Conservation (phyloP, 2,888 invertebrate species). For the Aphelenchoides bicaudatus region DNA sequence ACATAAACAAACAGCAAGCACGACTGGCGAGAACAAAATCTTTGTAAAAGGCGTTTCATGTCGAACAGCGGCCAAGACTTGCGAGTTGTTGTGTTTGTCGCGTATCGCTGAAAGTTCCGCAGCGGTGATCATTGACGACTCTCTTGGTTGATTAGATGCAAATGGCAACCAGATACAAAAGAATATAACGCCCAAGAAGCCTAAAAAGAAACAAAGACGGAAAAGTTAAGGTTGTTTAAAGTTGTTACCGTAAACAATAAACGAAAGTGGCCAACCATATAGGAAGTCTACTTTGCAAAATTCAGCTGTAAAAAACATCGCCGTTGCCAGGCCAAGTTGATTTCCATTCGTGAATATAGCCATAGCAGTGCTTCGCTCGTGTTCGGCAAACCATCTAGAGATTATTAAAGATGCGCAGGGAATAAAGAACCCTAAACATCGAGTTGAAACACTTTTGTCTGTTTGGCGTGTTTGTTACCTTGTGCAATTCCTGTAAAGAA, state of each 20-base stretch:
- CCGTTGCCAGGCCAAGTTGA: constrained; percentile 46
- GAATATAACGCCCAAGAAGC: constrained; percentile 45
- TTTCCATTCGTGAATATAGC: constrained; percentile 57
- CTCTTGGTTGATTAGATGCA: constrained; percentile 44
- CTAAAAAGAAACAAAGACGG: constrained; percentile 26
- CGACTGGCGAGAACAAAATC: constrained; percentile 47
- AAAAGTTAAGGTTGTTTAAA: not conserved
- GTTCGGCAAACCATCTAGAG: constrained; percentile 53
- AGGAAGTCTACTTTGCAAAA: constrained; percentile 42
- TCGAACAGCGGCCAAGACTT: not conserved
- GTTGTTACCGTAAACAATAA: constrained; percentile 41
- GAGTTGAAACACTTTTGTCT: not conserved
- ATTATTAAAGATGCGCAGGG: constrained; percentile 50
- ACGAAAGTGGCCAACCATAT: constrained; percentile 53
- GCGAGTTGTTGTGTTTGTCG: constrained; percentile 1
- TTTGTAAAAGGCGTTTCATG: constrained; percentile 18
- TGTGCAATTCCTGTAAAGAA: constrained; percentile 50
- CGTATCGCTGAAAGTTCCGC: constrained; percentile 41
- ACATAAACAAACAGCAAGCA: constrained; percentile 49
- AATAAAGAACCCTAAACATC: constrained; percentile 41
- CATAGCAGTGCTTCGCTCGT: constrained; percentile 55
- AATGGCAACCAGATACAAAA: constrained; percentile 43
- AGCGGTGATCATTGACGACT: constrained; percentile 47
- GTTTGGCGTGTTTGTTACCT: constrained; percentile 27
- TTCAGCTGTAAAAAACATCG: constrained; percentile 52